These are phyloP conservation scores for Caracal caracal DNA, from an alignment of 2,113 vertebrate species.

Conservation along the genomic window DNA sequence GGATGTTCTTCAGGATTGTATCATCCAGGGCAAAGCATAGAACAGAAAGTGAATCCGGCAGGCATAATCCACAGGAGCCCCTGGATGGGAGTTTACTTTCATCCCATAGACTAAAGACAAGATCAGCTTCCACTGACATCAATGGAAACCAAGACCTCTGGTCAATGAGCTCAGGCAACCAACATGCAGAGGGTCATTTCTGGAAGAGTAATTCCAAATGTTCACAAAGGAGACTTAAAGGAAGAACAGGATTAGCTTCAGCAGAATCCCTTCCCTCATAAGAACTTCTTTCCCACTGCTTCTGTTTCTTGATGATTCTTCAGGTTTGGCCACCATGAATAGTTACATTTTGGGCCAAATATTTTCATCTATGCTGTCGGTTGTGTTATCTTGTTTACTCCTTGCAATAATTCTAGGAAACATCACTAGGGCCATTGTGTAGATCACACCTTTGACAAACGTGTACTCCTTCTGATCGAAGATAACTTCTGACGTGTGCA, in stretches of 20 bases:
- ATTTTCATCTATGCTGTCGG: neutral
- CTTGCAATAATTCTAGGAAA: neutral
- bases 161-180: neutral
- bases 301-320: neutral
- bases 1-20: neutral
- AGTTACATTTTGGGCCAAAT: neutral
- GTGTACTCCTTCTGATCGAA: neutral
- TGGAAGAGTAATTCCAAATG: neutral
- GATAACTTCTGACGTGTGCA: neutral
- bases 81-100: neutral
- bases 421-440: neutral
- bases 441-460: neutral
- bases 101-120: neutral
- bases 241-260: neutral
- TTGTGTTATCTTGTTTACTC: neutral
- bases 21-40: neutral
- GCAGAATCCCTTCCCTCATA: neutral
- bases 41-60: neutral
- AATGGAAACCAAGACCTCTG: neutral
- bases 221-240: neutral
- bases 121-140: neutral
- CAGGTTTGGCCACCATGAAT: neutral
- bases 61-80: neutral
- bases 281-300: neutral
- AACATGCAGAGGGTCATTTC: neutral